Evolutionary conservation across 2,113 vertebrate genomes (phyloP).

Genomic region (Rhinichthys klamathensis): DNA sequence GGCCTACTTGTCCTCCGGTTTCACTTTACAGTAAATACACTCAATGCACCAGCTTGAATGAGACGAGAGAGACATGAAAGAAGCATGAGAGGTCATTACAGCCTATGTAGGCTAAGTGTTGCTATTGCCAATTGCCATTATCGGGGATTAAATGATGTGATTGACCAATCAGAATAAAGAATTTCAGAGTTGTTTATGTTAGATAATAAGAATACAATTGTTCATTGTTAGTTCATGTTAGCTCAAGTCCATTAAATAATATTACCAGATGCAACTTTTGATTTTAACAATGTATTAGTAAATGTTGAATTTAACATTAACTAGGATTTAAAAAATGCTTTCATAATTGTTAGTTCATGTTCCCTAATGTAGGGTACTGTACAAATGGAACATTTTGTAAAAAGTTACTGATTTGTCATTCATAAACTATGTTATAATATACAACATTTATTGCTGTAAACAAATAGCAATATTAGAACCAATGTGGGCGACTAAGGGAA

Average conservation of each 20-base stretch:
- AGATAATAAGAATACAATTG: no score
- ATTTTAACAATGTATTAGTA: not conserved
- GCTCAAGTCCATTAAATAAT: not conserved
- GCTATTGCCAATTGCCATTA: no score
- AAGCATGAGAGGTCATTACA: no score
- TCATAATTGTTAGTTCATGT: not conserved
- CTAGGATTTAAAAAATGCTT: not conserved
- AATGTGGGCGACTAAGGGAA: not conserved
- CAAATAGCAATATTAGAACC: not conserved
- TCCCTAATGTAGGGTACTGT: not conserved
- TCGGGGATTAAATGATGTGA: no score
- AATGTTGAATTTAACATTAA: not conserved
- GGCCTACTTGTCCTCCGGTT: no score
- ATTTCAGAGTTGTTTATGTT: no score
- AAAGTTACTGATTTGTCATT: not conserved
- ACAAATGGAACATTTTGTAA: not conserved
- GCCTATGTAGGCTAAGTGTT: no score
- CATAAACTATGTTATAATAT: not conserved
- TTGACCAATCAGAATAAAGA: no score
- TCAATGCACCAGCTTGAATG: no score
- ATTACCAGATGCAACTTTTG: not conserved
- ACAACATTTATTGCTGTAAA: not conserved
- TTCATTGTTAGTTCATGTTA: not conserved
- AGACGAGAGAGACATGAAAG: no score
- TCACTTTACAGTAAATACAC: no score